Evolutionary conservation across 1,140 invertebrate species (phyloP), one percentile per base, ranked within the genome.

Genomic region (Ectropis grisescens): DNA sequence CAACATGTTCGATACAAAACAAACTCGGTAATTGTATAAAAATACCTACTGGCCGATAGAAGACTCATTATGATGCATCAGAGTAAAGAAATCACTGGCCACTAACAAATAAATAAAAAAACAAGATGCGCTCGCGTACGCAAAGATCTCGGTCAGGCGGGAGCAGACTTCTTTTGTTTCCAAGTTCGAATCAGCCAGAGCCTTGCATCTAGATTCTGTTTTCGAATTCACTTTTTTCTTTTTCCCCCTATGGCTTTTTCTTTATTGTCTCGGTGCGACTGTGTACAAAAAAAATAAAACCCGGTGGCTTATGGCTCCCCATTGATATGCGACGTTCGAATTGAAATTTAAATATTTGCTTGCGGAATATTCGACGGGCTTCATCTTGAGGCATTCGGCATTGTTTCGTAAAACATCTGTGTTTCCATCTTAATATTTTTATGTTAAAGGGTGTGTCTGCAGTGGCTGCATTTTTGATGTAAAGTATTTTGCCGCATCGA

Each of bases 331-430:
- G 68, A 70, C 61, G 59, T 74, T 79, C 67, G 69, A 70, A 76
- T 75, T 79, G 70, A 79, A 79, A 79, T 80, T 80, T 76, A 80
- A 79, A 80, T 79, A 79, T 79, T 76, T 79, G 69, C 74, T 62
- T 38, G 65, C 58, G 57, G 25, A 32, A 53, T 62, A 54, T 66
- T 54, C 61, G 58, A 65, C 49, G 58, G 55, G 52, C 60, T 69
- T 54, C 70, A 68, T 75, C 67, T 47, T 39, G 59, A 42, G 16
- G 16, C 8, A 19, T 19, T 19, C 16, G 8, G 58, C 59, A 64
- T 67, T 59, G 57, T 59, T 74, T 69, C 65, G 55, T 60, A 69
- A 67, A 54, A 47, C 46, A 68, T 66, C 51, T 41, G 37, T 66
- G 60, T 67, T 71, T 58, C 60, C 60, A 69, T 67, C 62, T 70